phyloP scores from a whole-genome alignment of 2,113 vertebrate species.

The Mormyrus lacerda region DNA sequence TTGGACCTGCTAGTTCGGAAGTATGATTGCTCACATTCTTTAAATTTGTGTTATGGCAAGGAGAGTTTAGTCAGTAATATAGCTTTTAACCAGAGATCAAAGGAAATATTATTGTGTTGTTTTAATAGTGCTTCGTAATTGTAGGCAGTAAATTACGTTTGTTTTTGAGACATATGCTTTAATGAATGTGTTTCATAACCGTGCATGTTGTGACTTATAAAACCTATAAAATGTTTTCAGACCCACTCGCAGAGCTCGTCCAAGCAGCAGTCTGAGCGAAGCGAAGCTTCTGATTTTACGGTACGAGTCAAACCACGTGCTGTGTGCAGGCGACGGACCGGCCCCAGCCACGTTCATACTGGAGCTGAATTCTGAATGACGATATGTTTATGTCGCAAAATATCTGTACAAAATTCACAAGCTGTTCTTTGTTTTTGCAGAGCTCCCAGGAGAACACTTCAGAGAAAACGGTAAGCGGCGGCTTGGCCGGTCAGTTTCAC shows the following conservation, averaged over 20 bases:
- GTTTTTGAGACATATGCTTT: no score
- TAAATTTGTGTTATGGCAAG: neutral
- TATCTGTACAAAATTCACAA: neutral
- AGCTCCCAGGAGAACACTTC: constrained; percentile 1
- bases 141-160: neutral
- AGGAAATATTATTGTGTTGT: neutral
- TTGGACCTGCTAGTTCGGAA: neutral
- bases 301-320: neutral
- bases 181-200: neutral
- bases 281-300: neutral
- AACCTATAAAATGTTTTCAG: neutral
- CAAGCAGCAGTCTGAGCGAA: neutral
- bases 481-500: neutral
- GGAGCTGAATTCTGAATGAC: neutral
- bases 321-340: neutral
- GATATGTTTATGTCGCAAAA: neutral
- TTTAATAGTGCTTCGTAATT: neutral
- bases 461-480: neutral
- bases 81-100: neutral
- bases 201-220: neutral
- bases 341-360: neutral
- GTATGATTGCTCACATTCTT: neutral
- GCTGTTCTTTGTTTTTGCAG: neutral
- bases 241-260: neutral
- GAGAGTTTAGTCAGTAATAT: neutral